Conservation (phyloP, 1,140 invertebrate genomes). For the Sitobion miscanthi region DNA sequence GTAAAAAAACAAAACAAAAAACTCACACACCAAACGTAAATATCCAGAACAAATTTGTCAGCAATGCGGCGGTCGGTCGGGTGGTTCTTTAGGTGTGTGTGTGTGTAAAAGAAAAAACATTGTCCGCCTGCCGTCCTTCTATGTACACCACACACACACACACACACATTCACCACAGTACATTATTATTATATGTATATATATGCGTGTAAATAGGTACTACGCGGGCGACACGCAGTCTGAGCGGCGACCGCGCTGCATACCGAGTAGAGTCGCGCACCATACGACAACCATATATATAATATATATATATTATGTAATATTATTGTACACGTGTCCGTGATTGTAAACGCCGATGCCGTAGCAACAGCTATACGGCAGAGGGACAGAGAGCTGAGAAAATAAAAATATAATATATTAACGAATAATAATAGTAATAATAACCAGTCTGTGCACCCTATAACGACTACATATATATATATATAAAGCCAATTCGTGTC, state of each 20-base stretch:
- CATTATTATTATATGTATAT: background rate
- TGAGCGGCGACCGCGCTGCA: background rate
- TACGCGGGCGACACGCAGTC: constrained; percentile 45
- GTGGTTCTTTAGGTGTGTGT: background rate
- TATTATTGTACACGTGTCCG: constrained; percentile 30
- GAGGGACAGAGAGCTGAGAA: background rate
- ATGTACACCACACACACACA: too few species aligned
- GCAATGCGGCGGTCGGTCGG: background rate
- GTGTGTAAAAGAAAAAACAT: background rate
- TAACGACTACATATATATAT: background rate
- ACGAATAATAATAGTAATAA: constrained; percentile 36
- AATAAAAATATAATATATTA: constrained; percentile 22
- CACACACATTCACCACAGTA: background rate
- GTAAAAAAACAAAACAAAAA: constrained; percentile 14
- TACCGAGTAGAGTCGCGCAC: background rate
- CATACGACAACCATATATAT: background rate
- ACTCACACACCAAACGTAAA: background rate
- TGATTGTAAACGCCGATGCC: constrained; percentile 5
- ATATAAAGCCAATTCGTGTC: background rate
- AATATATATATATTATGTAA: background rate
- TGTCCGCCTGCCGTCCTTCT: background rate
- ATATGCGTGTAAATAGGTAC: background rate
- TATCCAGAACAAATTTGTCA: constrained; percentile 36
- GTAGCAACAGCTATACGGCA: background rate
- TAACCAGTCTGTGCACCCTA: background rate